These are phyloP conservation scores for Oriolus oriolus DNA, from an alignment of 2,113 vertebrate species.

Conservation along the genomic window DNA sequence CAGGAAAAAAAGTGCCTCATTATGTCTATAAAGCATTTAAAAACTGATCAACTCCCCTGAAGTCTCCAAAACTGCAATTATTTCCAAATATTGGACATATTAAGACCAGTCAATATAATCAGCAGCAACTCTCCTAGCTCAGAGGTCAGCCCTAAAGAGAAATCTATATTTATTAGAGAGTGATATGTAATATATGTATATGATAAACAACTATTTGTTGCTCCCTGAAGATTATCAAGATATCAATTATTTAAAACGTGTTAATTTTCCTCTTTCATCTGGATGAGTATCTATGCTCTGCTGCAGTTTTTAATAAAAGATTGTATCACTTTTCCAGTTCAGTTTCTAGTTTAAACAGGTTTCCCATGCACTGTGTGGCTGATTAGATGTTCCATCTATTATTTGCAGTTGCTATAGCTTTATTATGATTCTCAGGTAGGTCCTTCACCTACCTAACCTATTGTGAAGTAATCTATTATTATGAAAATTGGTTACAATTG, in stretches of 20 bases:
- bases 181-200: not conserved
- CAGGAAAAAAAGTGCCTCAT: not conserved
- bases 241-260: not conserved
- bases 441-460: not conserved
- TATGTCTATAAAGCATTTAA: not conserved
- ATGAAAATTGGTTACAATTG: not conserved
- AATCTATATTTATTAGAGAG: not conserved
- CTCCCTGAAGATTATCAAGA: not conserved
- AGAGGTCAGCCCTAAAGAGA: not conserved
- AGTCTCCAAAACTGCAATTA: not conserved
- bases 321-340: not conserved
- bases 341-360: not conserved
- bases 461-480: not conserved
- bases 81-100: not conserved
- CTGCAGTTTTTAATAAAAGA: not conserved
- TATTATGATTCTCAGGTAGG: not conserved
- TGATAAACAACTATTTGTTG: not conserved
- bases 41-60: not conserved
- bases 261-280: conserved; percentile 19
- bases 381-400: not conserved
- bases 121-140: not conserved
- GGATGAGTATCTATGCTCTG: not conserved
- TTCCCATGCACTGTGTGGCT: not conserved
- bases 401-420: not conserved
- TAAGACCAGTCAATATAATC: not conserved